phyloP scores from a whole-genome alignment of 2,888 invertebrate species.

The Epirrita christyi region DNA sequence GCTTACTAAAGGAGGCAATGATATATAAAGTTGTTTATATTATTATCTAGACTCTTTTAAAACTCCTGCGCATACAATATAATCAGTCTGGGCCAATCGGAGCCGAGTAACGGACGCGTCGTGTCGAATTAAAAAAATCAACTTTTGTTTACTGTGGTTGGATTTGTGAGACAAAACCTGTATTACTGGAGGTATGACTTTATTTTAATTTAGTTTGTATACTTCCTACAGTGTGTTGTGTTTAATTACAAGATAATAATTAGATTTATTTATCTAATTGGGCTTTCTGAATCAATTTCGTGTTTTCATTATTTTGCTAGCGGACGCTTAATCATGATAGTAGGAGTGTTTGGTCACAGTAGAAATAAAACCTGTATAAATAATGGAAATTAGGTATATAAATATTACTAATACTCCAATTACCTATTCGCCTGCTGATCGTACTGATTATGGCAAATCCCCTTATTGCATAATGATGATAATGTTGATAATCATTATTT shows the following conservation, averaged over 20 bases:
- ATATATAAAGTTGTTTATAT: too few relatives aligned
- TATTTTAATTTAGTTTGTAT: neutral
- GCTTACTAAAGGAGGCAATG: too few relatives aligned
- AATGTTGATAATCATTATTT: too few relatives aligned
- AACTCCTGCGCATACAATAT: slow-evolving; percentile 31
- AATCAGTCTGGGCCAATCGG: slow-evolving; percentile 51
- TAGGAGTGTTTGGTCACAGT: too few relatives aligned
- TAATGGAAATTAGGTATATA: too few relatives aligned
- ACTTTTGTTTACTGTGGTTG: neutral
- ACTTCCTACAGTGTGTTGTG: neutral
- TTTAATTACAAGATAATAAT: too few relatives aligned
- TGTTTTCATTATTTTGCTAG: neutral
- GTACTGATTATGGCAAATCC: too few relatives aligned
- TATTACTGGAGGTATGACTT: neutral
- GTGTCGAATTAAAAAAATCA: neutral
- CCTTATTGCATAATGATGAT: too few relatives aligned
- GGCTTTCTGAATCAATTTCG: too few relatives aligned
- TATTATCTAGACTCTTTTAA: slow-evolving; percentile 5
- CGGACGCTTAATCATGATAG: neutral
- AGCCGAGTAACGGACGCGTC: slow-evolving; percentile 35
- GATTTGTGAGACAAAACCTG: neutral
- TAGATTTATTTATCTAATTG: neutral
- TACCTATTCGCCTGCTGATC: too few relatives aligned
- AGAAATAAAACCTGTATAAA: too few relatives aligned
- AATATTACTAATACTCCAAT: too few relatives aligned